Evolutionary conservation across 2,797 vertebrate genomes (phyloP), one percentile per base, ranked within the genome.

Genomic region (Vespertilio murinus): DNA sequence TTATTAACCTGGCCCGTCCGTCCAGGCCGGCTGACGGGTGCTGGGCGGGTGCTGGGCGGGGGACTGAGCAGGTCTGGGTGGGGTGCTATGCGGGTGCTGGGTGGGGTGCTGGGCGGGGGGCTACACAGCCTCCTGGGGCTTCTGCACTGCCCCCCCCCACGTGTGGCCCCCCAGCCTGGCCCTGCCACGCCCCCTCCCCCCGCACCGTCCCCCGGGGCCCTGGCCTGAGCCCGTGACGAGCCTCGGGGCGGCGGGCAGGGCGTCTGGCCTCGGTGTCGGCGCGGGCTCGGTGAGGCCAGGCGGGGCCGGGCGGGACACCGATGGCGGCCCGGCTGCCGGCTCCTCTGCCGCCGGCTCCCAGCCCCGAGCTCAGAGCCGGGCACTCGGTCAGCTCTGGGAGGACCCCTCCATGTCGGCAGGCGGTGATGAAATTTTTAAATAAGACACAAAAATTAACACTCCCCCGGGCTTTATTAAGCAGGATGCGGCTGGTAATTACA

Each of bases 1-100:
- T 99, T 99, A 99, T 99, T 99, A 99, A 99, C 99, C 99, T 98
- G 98, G 99, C 99, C 99, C 99, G 99, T 99, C 99, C 99, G 99
- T 99, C 99, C 99, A 98, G 98, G 97, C 98, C 20, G 56, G 96
- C 97, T 92, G 97, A 98, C 96, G 95, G 52, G 88, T 87, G 97
- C 97, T 74, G 59, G 90, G 94, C n/a, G 25, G 52, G 88, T 87
- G 97, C 97, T 74, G 59, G 90, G 94, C n/a, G 25, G n/a, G n/a
- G n/a, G n/a, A n/a, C n/a, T n/a, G n/a, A n/a, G n/a, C n/a, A n/a
- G n/a, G n/a, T n/a, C n/a, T n/a, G n/a, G n/a, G n/a, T n/a, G n/a
- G n/a, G 8, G 30, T 12, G 45, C 47, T 75, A 11, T n/a, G 30
- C 10, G 23, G 52, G 52, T 12, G 42, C 42, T 47, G 45, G 45